These are phyloP conservation scores for Athene noctua DNA, from an alignment of 2,113 vertebrate species.

Conservation along the genomic window DNA sequence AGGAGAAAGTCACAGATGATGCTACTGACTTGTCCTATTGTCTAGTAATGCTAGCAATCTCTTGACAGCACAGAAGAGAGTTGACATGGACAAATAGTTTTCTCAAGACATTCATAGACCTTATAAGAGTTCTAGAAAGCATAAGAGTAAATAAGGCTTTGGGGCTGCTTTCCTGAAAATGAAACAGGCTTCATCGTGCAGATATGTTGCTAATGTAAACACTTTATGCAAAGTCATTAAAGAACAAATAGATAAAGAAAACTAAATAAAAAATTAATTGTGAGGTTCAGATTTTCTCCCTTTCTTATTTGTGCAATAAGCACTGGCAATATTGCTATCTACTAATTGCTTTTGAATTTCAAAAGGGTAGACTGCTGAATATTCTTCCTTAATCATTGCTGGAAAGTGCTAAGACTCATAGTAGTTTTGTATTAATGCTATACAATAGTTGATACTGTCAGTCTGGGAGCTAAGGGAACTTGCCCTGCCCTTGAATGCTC, in stretches of 20 bases:
- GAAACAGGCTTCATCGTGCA: neutral
- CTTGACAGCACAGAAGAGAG: neutral
- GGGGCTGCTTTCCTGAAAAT: neutral
- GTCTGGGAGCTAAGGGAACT: neutral
- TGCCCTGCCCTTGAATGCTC: neutral
- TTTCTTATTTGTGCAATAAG: neutral
- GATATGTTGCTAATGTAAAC: neutral
- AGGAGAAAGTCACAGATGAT: neutral
- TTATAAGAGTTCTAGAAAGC: neutral
- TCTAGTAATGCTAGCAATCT: neutral
- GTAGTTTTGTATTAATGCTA: neutral
- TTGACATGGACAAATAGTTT: neutral
- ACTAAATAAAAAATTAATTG: neutral
- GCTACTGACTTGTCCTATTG: neutral
- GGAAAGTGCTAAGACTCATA: neutral
- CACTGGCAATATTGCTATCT: neutral
- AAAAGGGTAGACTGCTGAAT: neutral
- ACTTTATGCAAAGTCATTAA: neutral
- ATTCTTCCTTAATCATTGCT: neutral
- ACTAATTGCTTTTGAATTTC: neutral
- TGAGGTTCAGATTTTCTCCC: neutral
- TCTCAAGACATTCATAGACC: neutral
- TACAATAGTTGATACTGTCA: rapidly evolving
- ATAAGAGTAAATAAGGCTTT: neutral
- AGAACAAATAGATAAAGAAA: neutral